These are phyloP conservation scores for Urocitellus parryii DNA, from an alignment of 2,113 vertebrate genomes.

Conservation along the genomic window DNA sequence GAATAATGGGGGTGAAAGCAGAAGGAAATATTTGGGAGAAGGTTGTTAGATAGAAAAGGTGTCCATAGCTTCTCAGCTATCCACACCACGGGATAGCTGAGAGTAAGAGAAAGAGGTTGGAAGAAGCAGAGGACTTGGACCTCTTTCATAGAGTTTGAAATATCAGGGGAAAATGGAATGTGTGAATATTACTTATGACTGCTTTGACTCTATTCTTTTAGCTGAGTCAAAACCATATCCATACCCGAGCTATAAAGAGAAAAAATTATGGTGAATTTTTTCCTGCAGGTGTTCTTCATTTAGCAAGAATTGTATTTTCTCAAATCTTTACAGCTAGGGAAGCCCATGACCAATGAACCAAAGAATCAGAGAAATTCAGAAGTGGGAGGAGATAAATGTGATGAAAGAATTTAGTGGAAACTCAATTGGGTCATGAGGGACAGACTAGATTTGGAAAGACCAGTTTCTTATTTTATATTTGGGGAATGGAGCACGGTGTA, in stretches of 20 bases:
- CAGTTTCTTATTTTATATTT: neutral
- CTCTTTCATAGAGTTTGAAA: neutral
- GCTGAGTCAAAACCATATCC: neutral
- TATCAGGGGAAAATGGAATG: neutral
- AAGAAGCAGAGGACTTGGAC: neutral
- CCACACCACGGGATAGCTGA: neutral
- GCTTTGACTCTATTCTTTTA: neutral
- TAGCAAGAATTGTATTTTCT: neutral
- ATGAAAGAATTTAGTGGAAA: neutral
- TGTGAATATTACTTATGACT: neutral
- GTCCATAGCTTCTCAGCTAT: too few species aligned
- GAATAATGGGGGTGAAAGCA: neutral
- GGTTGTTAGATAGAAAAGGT: neutral
- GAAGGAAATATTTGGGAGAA: neutral
- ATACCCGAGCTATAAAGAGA: neutral
- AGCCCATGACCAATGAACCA: neutral
- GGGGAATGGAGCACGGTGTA: neutral
- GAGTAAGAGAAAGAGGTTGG: fast-evolving
- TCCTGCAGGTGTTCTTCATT: neutral
- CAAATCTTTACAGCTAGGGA: neutral
- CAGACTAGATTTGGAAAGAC: neutral
- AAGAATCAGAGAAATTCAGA: neutral
- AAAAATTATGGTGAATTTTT: neutral
- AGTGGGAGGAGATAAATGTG: neutral
- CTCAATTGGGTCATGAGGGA: neutral